Percentiles rank a stretch among this genome's conserved stretches.
These are phyloP conservation scores for Ailuropoda melanoleuca DNA, from an alignment of 2,113 vertebrate species.

Conservation along the genomic window DNA sequence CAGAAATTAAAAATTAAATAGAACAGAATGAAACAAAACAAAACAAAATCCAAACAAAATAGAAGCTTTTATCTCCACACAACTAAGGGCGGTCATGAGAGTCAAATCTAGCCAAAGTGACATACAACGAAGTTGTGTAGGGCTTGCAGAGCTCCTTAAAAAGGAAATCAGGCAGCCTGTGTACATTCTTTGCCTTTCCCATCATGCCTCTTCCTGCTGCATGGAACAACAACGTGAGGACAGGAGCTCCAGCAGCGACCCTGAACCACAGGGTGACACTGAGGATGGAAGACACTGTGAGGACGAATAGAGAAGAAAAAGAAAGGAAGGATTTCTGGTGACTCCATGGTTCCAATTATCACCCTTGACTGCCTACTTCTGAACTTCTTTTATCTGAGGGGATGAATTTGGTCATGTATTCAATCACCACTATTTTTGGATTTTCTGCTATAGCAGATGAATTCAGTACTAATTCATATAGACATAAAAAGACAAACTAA, in stretches of 20 bases:
- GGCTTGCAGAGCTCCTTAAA: not conserved
- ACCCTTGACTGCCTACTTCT: not conserved
- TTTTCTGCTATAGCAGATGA: not conserved
- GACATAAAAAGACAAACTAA: not conserved
- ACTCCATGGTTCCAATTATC: not conserved
- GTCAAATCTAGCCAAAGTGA: not conserved
- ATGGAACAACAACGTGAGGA: not conserved
- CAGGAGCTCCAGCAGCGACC: not conserved
- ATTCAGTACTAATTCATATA: constrained; percentile 36
- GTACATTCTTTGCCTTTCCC: not conserved
- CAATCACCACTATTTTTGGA: not conserved
- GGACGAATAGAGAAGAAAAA: not conserved
- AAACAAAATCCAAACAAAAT: not conserved
- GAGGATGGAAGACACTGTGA: not conserved
- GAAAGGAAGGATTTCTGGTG: not conserved
- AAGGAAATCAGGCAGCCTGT: not conserved
- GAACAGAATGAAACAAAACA: not conserved
- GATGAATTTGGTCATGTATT: not conserved
- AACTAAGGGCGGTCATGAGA: not conserved
- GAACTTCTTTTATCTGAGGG: not conserved
- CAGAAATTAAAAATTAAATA: not conserved
- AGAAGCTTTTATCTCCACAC: not conserved
- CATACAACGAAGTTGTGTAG: not conserved
- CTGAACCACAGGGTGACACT: not conserved
- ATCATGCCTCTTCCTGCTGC: not conserved